phyloP scores from a whole-genome alignment of 2,888 invertebrate genomes.

The Cataglyphis livida region DNA sequence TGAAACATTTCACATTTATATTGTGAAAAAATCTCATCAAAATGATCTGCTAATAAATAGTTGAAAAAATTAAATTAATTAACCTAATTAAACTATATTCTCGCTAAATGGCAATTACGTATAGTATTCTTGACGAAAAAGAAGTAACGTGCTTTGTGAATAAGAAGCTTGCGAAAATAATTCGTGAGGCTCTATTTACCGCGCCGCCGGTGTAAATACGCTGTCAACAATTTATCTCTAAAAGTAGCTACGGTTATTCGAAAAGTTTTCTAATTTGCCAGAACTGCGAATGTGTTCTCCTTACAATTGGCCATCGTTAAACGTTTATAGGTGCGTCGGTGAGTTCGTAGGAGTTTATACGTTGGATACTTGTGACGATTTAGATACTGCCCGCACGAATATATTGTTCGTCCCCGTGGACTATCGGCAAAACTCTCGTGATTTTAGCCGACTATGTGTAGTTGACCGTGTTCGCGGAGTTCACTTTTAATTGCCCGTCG shows the following conservation, averaged over 20 bases:
- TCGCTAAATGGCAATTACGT: not conserved
- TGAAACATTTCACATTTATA: not conserved
- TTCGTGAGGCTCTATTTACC: slow-evolving; percentile 25
- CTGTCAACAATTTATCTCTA: slow-evolving; percentile 35
- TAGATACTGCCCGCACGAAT: slow-evolving; percentile 25
- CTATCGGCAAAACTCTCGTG: slow-evolving; percentile 42
- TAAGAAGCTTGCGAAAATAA: not conserved
- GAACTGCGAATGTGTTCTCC: slow-evolving; percentile 15
- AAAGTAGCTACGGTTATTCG: not conserved
- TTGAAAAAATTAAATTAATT: not conserved
- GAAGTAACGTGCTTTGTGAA: not conserved
- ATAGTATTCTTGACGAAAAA: not conserved
- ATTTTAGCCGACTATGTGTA: slow-evolving; percentile 2
- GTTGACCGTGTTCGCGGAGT: not conserved
- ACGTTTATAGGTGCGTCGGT: slow-evolving; percentile 8
- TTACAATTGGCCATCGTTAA: slow-evolving; percentile 56
- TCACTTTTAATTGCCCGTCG: slow-evolving; percentile 39
- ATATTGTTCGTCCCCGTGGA: slow-evolving; percentile 2
- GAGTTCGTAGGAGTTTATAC: slow-evolving; percentile 20
- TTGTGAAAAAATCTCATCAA: not conserved
- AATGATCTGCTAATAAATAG: not conserved
- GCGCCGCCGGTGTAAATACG: not conserved
- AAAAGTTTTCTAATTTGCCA: slow-evolving; percentile 55
- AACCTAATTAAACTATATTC: not conserved
- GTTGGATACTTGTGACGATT: slow-evolving; percentile 8